Conservation (phyloP, 53 echinoderm and acorn worm genomes). For the Holothuria leucospilota region DNA sequence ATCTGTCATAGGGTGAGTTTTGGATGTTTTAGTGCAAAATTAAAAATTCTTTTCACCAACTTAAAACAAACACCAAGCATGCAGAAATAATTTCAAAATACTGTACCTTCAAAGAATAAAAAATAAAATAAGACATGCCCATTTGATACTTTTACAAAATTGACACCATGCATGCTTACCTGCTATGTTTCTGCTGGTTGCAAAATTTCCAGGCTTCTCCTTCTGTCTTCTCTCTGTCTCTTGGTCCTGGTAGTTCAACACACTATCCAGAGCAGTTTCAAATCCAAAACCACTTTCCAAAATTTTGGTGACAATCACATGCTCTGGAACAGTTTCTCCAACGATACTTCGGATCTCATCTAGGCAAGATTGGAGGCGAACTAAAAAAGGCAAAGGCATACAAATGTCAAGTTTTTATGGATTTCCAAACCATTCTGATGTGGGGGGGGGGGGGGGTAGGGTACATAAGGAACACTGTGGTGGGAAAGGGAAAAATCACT, state of each 20-base stretch:
- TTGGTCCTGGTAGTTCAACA: conserved; percentile 78
- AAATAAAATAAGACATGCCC: no score
- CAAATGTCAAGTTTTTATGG: not conserved
- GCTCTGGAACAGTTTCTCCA: conserved; percentile 91
- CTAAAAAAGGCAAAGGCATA: conserved; percentile 53
- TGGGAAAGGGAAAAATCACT: no score
- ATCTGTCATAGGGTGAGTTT: no score
- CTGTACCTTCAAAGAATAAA: no score
- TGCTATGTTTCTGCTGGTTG: conserved; percentile 6
- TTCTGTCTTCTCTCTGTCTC: not conserved
- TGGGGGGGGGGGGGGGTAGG: no score
- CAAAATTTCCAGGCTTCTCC: not conserved
- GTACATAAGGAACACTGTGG: no score
- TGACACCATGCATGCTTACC: not conserved
- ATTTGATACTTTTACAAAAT: no score
- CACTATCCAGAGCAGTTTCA: conserved; percentile 86
- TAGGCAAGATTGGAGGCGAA: conserved; percentile 88
- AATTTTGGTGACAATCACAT: conserved; percentile 74
- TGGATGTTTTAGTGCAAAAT: no score
- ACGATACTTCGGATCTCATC: conserved; percentile 96
- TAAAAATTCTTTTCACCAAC: no score
- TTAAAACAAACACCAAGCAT: no score
- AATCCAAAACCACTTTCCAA: conserved; percentile 76
- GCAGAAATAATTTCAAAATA: no score
- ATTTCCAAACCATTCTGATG: no score